Evolutionary conservation across 2,888 invertebrate species (phyloP).

Genomic region (Heliothis peltigera): DNA sequence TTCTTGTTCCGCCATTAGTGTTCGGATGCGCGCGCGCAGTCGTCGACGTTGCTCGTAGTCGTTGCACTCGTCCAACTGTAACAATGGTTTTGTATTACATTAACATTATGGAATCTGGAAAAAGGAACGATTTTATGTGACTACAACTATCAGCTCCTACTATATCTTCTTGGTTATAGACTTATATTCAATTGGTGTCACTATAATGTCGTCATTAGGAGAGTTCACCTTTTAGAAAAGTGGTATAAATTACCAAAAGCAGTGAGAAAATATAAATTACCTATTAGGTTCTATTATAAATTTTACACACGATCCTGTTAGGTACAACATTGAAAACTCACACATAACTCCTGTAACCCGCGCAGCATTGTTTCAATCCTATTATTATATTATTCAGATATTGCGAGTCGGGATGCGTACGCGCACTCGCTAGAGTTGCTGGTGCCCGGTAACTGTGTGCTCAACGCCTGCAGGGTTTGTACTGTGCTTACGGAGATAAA

Average conservation of each 20-base stretch:
- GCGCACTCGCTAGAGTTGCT: not conserved
- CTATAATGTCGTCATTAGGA: too few species aligned
- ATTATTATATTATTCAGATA: conserved; percentile 6
- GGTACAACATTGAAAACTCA: conserved; percentile 32
- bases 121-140: too few species aligned
- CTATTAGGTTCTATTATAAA: too few species aligned
- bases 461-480: conserved; percentile 23
- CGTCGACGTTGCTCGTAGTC: conserved; percentile 96
- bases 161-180: too few species aligned
- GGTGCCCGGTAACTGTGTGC: conserved; percentile 36
- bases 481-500: conserved; percentile 15
- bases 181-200: too few species aligned
- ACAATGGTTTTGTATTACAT: conserved; percentile 42
- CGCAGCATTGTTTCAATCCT: conserved; percentile 35
- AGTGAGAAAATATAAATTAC: too few species aligned
- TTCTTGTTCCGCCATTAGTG: conserved; percentile 96
- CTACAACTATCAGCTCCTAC: too few species aligned
- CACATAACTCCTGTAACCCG: conserved; percentile 37
- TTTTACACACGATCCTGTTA: not conserved
- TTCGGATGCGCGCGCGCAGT: conserved; percentile 94
- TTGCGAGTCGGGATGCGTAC: conserved; percentile 5
- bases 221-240: too few species aligned
- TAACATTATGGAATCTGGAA: too few species aligned
- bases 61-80: conserved; percentile 95
- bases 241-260: too few species aligned